phyloP scores from a whole-genome alignment of 2,113 vertebrate species.

The Podarcis cretensis region DNA sequence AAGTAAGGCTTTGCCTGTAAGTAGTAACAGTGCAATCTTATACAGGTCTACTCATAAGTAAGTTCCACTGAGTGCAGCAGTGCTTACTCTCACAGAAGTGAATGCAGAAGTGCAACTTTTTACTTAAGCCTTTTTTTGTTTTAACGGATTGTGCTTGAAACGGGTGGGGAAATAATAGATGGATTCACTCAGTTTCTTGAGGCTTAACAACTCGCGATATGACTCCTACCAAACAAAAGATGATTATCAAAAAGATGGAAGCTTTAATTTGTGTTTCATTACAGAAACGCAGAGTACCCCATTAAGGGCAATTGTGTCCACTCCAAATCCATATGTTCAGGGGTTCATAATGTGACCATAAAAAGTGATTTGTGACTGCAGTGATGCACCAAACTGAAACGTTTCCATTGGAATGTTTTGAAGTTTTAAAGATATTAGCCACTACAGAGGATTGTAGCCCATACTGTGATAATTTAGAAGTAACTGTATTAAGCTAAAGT shows the following conservation, averaged over 20 bases:
- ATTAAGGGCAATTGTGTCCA: slow-evolving; percentile 30
- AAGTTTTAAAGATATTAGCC: slow-evolving; percentile 33
- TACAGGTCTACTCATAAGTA: no score
- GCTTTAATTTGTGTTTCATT: slow-evolving; percentile 14
- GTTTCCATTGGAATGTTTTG: slow-evolving; percentile 20
- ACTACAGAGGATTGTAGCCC: background rate
- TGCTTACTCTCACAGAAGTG: no score
- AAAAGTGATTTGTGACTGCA: slow-evolving; percentile 48
- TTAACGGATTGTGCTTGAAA: background rate
- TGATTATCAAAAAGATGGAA: background rate
- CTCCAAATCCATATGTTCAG: slow-evolving; percentile 42
- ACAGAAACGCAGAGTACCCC: slow-evolving; percentile 16
- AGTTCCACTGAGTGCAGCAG: no score
- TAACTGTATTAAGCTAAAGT: background rate
- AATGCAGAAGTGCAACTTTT: no score
- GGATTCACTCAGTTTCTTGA: background rate
- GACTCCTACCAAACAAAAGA: slow-evolving; percentile 16
- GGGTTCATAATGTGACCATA: slow-evolving; percentile 27
- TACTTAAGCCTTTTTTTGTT: background rate
- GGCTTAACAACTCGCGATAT: slow-evolving; percentile 12
- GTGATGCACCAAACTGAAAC: slow-evolving; percentile 14
- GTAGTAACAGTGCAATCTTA: background rate
- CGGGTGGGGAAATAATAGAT: background rate
- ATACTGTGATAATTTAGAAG: slow-evolving; percentile 3
- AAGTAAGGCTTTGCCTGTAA: background rate